phyloP scores from a whole-genome alignment of 2,888 invertebrate species.

The Eucera pruinosa region DNA sequence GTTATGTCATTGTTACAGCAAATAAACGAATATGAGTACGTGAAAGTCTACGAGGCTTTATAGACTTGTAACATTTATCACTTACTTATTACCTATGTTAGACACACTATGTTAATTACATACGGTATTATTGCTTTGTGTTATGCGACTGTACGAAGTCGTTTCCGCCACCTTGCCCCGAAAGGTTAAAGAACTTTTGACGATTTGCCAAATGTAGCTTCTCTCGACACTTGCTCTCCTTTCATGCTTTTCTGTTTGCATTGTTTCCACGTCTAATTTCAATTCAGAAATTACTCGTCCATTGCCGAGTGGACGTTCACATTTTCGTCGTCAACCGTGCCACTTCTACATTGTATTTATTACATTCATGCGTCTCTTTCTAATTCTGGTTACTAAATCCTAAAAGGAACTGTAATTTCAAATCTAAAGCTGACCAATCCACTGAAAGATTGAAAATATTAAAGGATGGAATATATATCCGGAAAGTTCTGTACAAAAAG shows the following conservation, averaged over 20 bases:
- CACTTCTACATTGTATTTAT: background rate
- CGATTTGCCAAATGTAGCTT: constrained; percentile 59
- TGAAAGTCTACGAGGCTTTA: too few species aligned
- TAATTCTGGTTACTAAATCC: too few species aligned
- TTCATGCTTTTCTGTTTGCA: constrained; percentile 51
- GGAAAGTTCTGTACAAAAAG: too few species aligned
- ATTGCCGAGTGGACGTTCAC: constrained; percentile 17
- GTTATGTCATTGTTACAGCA: too few species aligned
- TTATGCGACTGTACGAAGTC: background rate
- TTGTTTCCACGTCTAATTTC: constrained; percentile 51
- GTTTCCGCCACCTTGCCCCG: constrained; percentile 41
- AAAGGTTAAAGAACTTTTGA: constrained; percentile 72
- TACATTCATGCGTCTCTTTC: background rate
- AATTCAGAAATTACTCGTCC: constrained; percentile 48
- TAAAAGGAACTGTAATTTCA: background rate
- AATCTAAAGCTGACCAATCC: too few species aligned
- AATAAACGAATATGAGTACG: too few species aligned
- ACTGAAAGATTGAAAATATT: too few species aligned
- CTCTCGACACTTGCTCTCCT: constrained; percentile 23
- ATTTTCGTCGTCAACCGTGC: constrained; percentile 1
- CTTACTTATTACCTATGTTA: background rate
- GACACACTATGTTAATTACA: background rate
- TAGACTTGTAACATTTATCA: background rate
- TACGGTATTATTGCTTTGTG: background rate
- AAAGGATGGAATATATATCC: too few species aligned